These are phyloP conservation scores for Elaphurus davidianus DNA, from an alignment of 2,113 vertebrate genomes.

Conservation along the genomic window DNA sequence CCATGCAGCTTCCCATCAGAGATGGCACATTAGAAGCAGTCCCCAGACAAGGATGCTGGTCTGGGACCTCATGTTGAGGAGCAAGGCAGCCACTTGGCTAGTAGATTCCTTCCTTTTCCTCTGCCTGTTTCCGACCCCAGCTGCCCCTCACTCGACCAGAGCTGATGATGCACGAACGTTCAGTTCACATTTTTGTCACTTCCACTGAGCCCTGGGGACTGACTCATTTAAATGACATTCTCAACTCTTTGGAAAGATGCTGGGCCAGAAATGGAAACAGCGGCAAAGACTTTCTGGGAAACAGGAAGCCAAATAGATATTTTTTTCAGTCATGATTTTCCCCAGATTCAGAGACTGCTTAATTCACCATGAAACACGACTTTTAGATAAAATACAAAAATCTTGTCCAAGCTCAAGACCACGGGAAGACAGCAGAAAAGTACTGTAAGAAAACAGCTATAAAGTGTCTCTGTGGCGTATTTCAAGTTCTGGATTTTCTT, in stretches of 20 bases:
- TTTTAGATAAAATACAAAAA: neutral
- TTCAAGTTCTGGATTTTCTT: neutral
- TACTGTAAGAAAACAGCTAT: neutral
- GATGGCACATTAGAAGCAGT: neutral
- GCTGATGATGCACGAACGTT: fast-evolving
- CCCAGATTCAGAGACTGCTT: neutral
- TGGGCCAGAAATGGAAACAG: neutral
- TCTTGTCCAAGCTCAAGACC: neutral
- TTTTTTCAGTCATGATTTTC: neutral
- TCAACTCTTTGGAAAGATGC: neutral
- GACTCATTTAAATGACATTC: neutral
- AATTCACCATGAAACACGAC: neutral
- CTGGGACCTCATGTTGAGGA: neutral
- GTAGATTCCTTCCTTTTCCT: neutral
- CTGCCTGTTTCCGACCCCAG: neutral
- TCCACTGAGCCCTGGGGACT: neutral
- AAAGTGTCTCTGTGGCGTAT: neutral
- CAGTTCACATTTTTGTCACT: neutral
- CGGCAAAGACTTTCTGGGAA: neutral
- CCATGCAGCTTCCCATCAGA: neutral
- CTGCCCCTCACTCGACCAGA: neutral
- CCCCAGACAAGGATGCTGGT: neutral
- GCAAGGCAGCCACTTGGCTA: neutral
- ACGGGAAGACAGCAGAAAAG: neutral
- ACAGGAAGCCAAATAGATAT: constrained; percentile 17